Percentiles rank a stretch among this genome's conserved stretches.
These are phyloP conservation scores for Acleris laterana DNA, from an alignment of 2,888 invertebrate species.

Conservation along the genomic window DNA sequence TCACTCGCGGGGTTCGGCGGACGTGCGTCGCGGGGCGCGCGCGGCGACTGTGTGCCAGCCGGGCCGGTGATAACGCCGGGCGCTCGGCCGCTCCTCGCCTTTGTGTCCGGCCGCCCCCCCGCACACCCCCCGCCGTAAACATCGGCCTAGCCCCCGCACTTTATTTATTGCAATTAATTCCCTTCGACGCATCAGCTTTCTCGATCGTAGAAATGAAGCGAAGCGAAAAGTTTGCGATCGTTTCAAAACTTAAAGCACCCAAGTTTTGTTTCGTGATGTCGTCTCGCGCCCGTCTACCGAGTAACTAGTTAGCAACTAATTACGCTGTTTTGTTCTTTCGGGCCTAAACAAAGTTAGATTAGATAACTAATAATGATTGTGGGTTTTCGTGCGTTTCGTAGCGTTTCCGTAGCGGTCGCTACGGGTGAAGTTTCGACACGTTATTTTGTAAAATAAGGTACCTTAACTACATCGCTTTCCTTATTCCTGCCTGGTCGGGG, in stretches of 20 bases:
- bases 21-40: slow-evolving; percentile 74
- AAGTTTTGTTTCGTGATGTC: slow-evolving; percentile 61
- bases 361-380: slow-evolving; percentile 25
- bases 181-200: slow-evolving; percentile 63
- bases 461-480: background rate
- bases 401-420: slow-evolving; percentile 33
- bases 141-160: slow-evolving; percentile 71
- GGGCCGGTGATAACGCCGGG: slow-evolving; percentile 74
- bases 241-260: slow-evolving; percentile 49
- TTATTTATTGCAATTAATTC: slow-evolving; percentile 76
- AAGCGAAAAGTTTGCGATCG: background rate
- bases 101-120: slow-evolving; percentile 80
- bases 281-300: slow-evolving; percentile 66
- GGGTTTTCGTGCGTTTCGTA: slow-evolving; percentile 10
- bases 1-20: slow-evolving; percentile 32
- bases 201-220: slow-evolving; percentile 20
- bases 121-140: slow-evolving; percentile 59
- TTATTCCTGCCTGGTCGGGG: background rate
- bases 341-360: slow-evolving; percentile 28
- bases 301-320: slow-evolving; percentile 57
- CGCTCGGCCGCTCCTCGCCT: slow-evolving; percentile 80
- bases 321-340: slow-evolving; percentile 45
- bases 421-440: slow-evolving; percentile 6
- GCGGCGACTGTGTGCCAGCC: slow-evolving; percentile 72
- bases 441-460: background rate